Base-by-base conservation (phyloP, 2,797 vertebrate genomes). In the Hoplostethus mediterraneus region DNA sequence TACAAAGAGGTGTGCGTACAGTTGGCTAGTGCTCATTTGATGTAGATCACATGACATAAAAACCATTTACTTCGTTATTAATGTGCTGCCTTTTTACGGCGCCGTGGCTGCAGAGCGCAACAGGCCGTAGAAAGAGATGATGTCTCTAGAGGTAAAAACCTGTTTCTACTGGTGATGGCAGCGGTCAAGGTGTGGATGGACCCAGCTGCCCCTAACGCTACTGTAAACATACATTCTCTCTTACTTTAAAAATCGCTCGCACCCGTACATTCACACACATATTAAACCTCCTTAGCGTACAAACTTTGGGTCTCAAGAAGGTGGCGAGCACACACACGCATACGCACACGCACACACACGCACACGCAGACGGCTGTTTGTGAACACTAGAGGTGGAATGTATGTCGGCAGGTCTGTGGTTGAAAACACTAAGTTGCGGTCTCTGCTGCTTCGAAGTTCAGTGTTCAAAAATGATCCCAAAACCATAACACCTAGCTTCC, bases 1-100 rank as follows among this genome's bases (percentile, higher is more conserved):
- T 92, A 91, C 91, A 93, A 87, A 87, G 42, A 58, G 74, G 90
- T 92, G 92, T 91, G 90, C 89, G 80, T 91, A 89, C 86, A 90
- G 74, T 90, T 84, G 88, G 85, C 86, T 82, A 88, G 89, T 92
- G 92, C 83, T 90, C 63, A 1, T 80, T 71, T 79, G 64, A 72
- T 80, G 77, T 73, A 33, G 73, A 74, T 84, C 1, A 80, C 74
- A 73, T 73, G 59, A 86, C 77, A 72, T 88, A 79, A 75, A 84
- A 89, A 87, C 55, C 1, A 47, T 69, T 73, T 28, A 12, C 33
- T 49, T 71, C 60, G 66, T 81, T 72, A 51, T 73, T 70, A 49
- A 72, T 68, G 87, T 83, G 85, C 89, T 79, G 87, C 86, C 30
- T 21, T 21, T 21, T 74, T 60, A 36, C 59, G 79, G 59, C 64